A percentile compares a stretch with the other conserved stretches of the same genome.
These are phyloP conservation scores for Ochlodes sylvanus DNA, from an alignment of 2,888 invertebrate genomes.

Conservation along the genomic window DNA sequence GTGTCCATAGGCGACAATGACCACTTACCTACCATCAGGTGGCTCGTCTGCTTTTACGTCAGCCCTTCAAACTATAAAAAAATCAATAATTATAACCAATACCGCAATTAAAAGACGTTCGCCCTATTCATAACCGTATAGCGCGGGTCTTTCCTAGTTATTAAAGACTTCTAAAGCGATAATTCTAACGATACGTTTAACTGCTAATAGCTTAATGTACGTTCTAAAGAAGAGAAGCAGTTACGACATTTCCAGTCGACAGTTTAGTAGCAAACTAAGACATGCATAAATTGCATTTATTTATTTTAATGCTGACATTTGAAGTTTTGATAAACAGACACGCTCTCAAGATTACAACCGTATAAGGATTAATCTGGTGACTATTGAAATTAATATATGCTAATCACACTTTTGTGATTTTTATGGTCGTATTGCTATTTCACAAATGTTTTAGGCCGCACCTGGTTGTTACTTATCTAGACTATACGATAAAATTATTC, in stretches of 20 bases:
- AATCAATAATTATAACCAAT: too few species aligned
- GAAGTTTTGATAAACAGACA: slow-evolving; percentile 9
- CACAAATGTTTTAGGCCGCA: background rate
- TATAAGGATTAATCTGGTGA: slow-evolving; percentile 15
- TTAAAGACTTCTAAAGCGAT: too few species aligned
- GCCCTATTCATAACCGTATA: too few species aligned
- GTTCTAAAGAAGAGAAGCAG: background rate
- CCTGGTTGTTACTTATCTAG: slow-evolving; percentile 3
- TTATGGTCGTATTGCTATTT: slow-evolving; percentile 6
- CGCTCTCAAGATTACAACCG: slow-evolving; percentile 9
- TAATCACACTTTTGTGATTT: slow-evolving; percentile 5
- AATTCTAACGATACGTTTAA: too few species aligned
- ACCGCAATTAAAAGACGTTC: too few species aligned
- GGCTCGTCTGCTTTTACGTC: too few species aligned
- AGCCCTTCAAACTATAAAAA: too few species aligned
- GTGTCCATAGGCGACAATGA: too few species aligned
- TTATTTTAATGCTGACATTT: slow-evolving; percentile 10
- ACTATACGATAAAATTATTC: background rate
- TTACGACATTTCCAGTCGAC: background rate
- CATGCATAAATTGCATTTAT: slow-evolving; percentile 18
- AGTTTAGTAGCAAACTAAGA: background rate
- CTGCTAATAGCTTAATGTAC: too few species aligned
- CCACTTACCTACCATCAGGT: too few species aligned
- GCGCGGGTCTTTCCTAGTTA: too few species aligned
- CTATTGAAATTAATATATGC: slow-evolving; percentile 18